phyloP scores from a whole-genome alignment of 1,140 invertebrate genomes.

The Druon quercuslanigerum region DNA sequence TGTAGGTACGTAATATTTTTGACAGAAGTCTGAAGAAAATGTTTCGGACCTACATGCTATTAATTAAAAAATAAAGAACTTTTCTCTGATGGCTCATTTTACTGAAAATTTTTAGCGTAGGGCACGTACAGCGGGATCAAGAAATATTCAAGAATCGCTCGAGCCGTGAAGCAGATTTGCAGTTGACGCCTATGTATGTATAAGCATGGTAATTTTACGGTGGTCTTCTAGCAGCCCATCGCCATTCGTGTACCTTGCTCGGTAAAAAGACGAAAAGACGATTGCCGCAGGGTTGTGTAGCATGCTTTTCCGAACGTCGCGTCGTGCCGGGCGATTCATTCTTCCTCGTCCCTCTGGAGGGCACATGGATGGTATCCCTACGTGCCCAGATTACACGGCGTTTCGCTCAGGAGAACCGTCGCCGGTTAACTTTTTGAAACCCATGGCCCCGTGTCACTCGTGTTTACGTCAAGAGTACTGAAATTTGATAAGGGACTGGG shows the following conservation, averaged over 20 bases:
- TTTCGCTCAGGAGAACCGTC: conserved; percentile 35
- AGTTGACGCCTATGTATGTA: not conserved
- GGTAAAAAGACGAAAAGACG: conserved; percentile 51
- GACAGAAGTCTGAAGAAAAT: too few species aligned
- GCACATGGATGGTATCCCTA: conserved; percentile 41
- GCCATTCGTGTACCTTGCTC: not conserved
- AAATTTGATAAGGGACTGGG: conserved; percentile 41
- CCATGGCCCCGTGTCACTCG: conserved; percentile 38
- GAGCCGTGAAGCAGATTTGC: not conserved
- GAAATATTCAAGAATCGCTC: too few species aligned
- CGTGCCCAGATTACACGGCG: conserved; percentile 46
- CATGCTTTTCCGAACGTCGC: conserved; percentile 47
- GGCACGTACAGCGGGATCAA: too few species aligned
- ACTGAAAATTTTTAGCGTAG: too few species aligned
- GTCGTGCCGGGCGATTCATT: conserved; percentile 54
- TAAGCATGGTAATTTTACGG: not conserved
- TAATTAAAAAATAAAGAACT: too few species aligned
- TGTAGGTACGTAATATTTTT: too few species aligned
- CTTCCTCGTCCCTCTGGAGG: conserved; percentile 37
- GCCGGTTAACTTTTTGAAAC: conserved; percentile 42
- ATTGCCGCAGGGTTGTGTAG: conserved; percentile 42
- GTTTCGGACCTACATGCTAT: too few species aligned
- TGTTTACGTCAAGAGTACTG: conserved; percentile 41
- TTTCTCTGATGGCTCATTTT: too few species aligned
- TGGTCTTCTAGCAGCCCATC: not conserved